Percentiles rank a stretch among this genome's conserved stretches.
phyloP scores from a whole-genome alignment of 64 coral and sea anemone genomes.

The Montipora sp. region DNA sequence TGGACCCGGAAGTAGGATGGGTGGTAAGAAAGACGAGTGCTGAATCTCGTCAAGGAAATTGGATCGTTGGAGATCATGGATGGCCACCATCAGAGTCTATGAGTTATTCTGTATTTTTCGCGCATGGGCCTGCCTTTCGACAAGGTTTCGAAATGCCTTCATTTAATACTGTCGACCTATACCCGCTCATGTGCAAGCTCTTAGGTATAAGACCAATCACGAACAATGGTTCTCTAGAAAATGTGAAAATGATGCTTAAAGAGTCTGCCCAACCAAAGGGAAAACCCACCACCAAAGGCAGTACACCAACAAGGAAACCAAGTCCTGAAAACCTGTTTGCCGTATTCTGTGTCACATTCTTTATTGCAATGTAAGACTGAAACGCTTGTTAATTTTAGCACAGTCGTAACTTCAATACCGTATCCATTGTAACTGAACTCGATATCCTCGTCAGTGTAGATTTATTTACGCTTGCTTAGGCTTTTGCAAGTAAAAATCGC shows the following conservation, averaged over 20 bases:
- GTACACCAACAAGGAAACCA: neutral
- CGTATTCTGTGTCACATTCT: neutral
- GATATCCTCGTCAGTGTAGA: too few species aligned
- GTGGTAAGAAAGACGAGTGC: neutral
- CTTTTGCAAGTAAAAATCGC: too few species aligned
- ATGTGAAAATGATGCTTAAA: conserved; percentile 60
- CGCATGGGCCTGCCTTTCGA: conserved; percentile 64
- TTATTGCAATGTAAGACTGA: neutral
- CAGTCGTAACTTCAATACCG: too few species aligned
- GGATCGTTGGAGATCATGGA: conserved; percentile 61
- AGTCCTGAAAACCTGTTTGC: neutral
- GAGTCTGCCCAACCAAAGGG: neutral
- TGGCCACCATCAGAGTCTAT: conserved; percentile 39
- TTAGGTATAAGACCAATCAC: conserved; percentile 15
- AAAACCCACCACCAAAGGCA: conserved; percentile 3
- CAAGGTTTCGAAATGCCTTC: conserved; percentile 13
- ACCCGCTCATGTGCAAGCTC: conserved; percentile 69
- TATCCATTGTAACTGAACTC: too few species aligned
- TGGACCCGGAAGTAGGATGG: conserved; percentile 73
- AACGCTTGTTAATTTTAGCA: too few species aligned
- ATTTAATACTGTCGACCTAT: conserved; percentile 61
- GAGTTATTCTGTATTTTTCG: conserved; percentile 76
- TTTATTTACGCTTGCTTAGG: too few species aligned
- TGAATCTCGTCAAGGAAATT: conserved; percentile 13
- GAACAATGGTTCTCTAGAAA: conserved; percentile 74